Base-by-base conservation (phyloP, 35 echinoderm and acorn worm genomes). In the Heliocidaris tuberculata region DNA sequence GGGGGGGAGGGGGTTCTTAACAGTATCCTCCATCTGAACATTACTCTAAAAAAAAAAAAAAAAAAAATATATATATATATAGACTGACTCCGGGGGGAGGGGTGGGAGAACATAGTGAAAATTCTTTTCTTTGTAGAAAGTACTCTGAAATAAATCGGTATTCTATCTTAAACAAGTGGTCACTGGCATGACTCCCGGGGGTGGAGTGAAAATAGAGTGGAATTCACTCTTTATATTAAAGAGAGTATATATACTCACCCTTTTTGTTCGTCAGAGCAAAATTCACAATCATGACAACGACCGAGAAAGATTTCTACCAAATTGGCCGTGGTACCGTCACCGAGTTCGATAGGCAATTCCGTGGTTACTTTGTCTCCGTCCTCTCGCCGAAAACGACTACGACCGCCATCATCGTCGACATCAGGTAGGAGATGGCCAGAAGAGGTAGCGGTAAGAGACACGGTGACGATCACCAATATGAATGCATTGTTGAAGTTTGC, bases 221-320 rank as follows among this genome's bases (percentile, higher is more conserved):
- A 42, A 42, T 42, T 42, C 35, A 42, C 35, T 42, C 35, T 42
- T 42, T 42, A 42, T 42, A 42, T 42, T 42, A 42, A 42, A 42
- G 35, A 42, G 35, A 42, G 35, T 42, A 42, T 42, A 65, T 24
- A 7, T 19, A n/a, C 65, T 78, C 65, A 78, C 65, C 27, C 21
- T 78, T 17, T 19, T 19, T n/a, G 65, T 78, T 78, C 65, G 21
- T 78, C 65, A 27, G 65, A 27, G 65, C 65, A 78, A 24, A 4
- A 86, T 87, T 88, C 13, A 42, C 32, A 94, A 9, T 88, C 94
- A 31, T 48, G 88, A 50, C 94, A 94, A 13, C 94, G 32, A 86
- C 94, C 94, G 21, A 94, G 47, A 30, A 94, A 87, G 32, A 94
- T 86, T n/a, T 88, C 71, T 48, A 54, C 24, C 85, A 94, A 24